A percentile compares a stretch with the other conserved stretches of the same genome.
phyloP scores from a whole-genome alignment of 1,140 invertebrate species.

The Oryctes rhinoceros region DNA sequence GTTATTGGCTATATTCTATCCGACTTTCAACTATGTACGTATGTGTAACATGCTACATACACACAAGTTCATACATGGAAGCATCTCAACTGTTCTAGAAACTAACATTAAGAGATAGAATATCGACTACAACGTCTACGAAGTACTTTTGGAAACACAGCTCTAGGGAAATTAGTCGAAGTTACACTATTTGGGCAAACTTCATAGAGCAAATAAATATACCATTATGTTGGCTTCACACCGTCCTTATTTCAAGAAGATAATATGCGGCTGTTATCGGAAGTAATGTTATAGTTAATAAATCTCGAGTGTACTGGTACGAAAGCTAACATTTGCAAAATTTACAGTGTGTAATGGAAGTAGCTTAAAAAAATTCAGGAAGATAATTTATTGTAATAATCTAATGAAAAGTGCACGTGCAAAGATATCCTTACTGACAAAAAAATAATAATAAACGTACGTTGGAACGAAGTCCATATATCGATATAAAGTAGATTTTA shows the following conservation, averaged over 20 bases:
- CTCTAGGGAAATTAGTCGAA: conserved; percentile 37
- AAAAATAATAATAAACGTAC: too few species aligned
- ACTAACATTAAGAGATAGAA: conserved; percentile 2
- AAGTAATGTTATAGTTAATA: background rate
- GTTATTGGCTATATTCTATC: too few species aligned
- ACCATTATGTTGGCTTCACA: conserved; percentile 29
- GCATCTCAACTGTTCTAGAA: conserved; percentile 8
- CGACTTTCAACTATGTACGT: background rate
- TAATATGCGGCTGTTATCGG: background rate
- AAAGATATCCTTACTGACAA: too few species aligned
- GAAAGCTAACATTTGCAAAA: background rate
- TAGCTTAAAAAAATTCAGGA: too few species aligned
- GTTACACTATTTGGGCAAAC: conserved; percentile 34
- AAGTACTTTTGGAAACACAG: conserved; percentile 33
- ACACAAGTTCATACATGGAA: background rate
- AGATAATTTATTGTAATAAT: too few species aligned
- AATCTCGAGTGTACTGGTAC: background rate
- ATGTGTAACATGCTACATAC: background rate
- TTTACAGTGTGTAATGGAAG: too few species aligned
- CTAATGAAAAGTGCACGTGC: too few species aligned
- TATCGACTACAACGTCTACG: conserved; percentile 1
- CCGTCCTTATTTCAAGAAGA: conserved; percentile 13
- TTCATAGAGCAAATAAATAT: conserved; percentile 26
- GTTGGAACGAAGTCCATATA: too few species aligned
- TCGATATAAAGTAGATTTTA: too few species aligned